phyloP scores from a whole-genome alignment of 2,113 vertebrate genomes.

The Poecilia latipinna region DNA sequence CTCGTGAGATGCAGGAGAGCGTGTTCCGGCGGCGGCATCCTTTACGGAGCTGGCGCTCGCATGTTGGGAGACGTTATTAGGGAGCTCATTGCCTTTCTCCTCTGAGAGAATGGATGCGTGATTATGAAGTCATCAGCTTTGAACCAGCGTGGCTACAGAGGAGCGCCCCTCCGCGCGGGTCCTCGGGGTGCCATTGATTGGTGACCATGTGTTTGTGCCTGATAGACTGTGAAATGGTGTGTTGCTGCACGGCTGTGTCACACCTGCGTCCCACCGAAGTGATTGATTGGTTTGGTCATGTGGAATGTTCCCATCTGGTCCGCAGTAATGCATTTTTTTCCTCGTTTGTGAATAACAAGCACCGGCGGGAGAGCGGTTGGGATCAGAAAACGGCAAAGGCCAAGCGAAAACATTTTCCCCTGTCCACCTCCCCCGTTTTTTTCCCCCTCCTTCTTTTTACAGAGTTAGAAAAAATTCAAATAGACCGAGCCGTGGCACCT shows the following conservation, averaged over 20 bases:
- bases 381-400: conserved; percentile 83
- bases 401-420: conserved; percentile 80
- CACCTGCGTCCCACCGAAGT: conserved; percentile 99
- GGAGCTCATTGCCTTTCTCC: conserved; percentile 93
- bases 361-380: conserved; percentile 83
- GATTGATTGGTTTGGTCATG: conserved; percentile 99
- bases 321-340: conserved; percentile 90
- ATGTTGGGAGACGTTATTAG: conserved; percentile 92
- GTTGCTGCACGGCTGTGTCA: conserved; percentile 98
- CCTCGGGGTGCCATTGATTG: conserved; percentile 99
- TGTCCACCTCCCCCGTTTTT: conserved; percentile 49
- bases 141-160: conserved; percentile 92
- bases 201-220: conserved; percentile 99
- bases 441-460: conserved; percentile 50
- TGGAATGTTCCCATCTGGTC: conserved; percentile 99
- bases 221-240: conserved; percentile 99
- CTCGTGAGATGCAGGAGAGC: conserved; percentile 66
- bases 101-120: conserved; percentile 97
- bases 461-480: conserved; percentile 63
- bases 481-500: conserved; percentile 55
- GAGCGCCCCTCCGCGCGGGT: conserved; percentile 85
- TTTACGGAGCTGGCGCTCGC: conserved; percentile 84
- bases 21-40: conserved; percentile 66
- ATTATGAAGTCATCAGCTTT: conserved; percentile 99
- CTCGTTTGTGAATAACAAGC: conserved; percentile 82